These are phyloP conservation scores for Gasterosteus nipponicus DNA, from an alignment of 2,113 vertebrate genomes.

Conservation along the genomic window DNA sequence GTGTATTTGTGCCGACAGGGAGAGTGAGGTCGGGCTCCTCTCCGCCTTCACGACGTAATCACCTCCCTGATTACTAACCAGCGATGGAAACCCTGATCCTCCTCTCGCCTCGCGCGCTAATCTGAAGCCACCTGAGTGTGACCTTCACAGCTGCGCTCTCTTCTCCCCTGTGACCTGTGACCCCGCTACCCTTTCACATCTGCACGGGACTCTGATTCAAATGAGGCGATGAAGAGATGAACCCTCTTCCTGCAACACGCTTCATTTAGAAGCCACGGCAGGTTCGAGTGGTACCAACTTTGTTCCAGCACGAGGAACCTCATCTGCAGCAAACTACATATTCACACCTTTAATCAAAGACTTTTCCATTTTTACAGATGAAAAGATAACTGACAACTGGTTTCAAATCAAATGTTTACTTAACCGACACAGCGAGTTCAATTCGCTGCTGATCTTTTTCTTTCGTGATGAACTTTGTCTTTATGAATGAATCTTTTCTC, in stretches of 20 bases:
- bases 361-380: background rate
- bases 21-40: constrained; percentile 43
- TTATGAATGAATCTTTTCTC: too few relatives aligned
- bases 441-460: background rate
- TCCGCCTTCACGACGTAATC: constrained; percentile 45
- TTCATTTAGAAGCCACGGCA: constrained; percentile 6
- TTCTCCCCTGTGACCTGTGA: constrained; percentile 26
- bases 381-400: background rate
- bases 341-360: background rate
- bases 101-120: constrained; percentile 40
- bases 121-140: constrained; percentile 59
- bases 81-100: constrained; percentile 35
- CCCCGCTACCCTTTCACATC: constrained; percentile 26
- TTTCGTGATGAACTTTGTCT: background rate
- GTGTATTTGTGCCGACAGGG: background rate
- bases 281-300: background rate
- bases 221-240: constrained; percentile 7
- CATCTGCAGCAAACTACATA: background rate
- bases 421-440: background rate
- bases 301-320: background rate
- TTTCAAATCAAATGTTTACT: background rate
- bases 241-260: background rate
- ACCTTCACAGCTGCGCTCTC: constrained; percentile 42
- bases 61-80: constrained; percentile 42
- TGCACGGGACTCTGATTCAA: constrained; percentile 45